Base-by-base conservation (phyloP, 2,888 invertebrate genomes). In the Trichogramma evanescens region DNA sequence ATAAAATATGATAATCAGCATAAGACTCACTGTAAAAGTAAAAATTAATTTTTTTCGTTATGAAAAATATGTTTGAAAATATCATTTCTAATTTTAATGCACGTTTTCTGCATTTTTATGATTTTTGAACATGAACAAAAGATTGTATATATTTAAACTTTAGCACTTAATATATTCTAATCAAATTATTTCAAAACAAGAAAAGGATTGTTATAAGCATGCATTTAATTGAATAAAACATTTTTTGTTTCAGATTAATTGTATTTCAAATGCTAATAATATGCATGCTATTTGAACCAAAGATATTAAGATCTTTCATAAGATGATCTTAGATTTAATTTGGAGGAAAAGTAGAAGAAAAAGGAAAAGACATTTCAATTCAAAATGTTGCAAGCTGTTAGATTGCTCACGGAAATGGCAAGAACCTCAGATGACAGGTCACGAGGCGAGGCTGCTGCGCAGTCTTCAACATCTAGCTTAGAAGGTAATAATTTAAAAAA, bases 361-460 rank as follows among this genome's bases (percentile, higher is more conserved):
- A 64, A 60, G 44, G 43, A 55, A 62, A 58, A 59, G 55, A 58
- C 41, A 51, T 50, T 59, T 42, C 45, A 46, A 5, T 43, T 13
- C 65, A 67, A 66, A 63, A 72, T 73, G 73, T 64, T 73, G 61
- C 72, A 74, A 62, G 73, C 72, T 44, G 72, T 73, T 41, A 68
- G 72, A 61, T 64, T 72, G 58, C 63, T 71, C 59, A 73, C 72
- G 55, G 74, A 74, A 67, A 66, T 74, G 66, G 68, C 72, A 56
- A 64, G 72, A 63, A 70, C 71, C 50, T 69, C 70, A 52, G 70
- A 70, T 59, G 69, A 68, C 46, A 50, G 66, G 65, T 59, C 68
- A 45, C 66, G 70, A 63, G 64, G 63, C n/a, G 63, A 66, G 53
- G 40, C 58, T 63, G 68, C 67, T 67, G 67, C 66, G 46, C 68